Conservation (phyloP, 2,797 vertebrate genomes). For the Phoebastria nigripes region DNA sequence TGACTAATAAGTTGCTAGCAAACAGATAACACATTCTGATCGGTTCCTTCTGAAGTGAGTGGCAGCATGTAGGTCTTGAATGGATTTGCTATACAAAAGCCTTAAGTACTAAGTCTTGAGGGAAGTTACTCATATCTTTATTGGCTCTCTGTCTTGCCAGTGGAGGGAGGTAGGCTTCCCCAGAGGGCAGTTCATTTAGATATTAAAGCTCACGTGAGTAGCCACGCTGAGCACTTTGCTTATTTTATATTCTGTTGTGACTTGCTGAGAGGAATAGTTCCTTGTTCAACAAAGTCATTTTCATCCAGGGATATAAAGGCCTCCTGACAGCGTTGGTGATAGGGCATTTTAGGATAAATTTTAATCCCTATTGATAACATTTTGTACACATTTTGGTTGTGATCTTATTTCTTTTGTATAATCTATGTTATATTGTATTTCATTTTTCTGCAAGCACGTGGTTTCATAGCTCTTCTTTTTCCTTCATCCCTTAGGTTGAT, state of each 20-base stretch:
- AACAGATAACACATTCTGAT: not conserved
- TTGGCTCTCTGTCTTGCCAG: not conserved
- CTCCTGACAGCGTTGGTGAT: not conserved
- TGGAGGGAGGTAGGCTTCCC: not conserved
- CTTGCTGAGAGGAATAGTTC: not conserved
- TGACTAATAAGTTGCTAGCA: not conserved
- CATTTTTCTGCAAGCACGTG: not conserved
- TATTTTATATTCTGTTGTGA: not conserved
- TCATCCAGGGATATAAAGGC: not conserved
- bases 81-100: conserved; percentile 5
- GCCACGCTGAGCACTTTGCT: not conserved
- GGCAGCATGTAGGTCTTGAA: not conserved
- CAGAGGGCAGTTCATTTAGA: conserved; percentile 20
- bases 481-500: conserved; percentile 79
- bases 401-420: not conserved
- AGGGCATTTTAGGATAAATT: not conserved
- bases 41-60: not conserved
- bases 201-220: not conserved
- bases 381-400: not conserved
- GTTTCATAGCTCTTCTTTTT: conserved; percentile 41
- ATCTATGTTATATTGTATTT: not conserved
- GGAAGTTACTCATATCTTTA: conserved; percentile 11
- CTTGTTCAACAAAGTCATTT: not conserved
- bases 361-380: not conserved
- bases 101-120: not conserved